phyloP scores from a whole-genome alignment of 2,797 vertebrate genomes.

The Acanthis flammea region DNA sequence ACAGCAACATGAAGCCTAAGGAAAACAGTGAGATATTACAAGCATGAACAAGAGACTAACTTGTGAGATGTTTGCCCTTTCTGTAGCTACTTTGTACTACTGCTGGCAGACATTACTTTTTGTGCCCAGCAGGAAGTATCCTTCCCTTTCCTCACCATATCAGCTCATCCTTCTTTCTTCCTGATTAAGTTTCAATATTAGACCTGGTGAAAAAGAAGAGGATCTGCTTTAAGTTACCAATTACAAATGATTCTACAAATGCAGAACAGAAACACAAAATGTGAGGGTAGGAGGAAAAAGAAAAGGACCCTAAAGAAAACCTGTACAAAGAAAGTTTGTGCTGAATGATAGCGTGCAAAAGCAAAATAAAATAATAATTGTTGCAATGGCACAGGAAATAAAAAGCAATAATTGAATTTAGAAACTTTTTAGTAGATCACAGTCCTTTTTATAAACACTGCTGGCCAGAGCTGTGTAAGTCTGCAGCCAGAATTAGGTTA shows the following conservation, averaged over 20 bases:
- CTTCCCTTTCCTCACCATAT: neutral
- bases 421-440: neutral
- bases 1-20: neutral
- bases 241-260: neutral
- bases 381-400: neutral
- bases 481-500: conserved; percentile 27
- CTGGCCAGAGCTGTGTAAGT: neutral
- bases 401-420: conserved; percentile 5
- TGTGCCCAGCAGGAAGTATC: neutral
- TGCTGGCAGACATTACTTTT: neutral
- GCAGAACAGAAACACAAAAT: neutral
- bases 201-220: neutral
- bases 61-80: neutral
- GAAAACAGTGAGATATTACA: neutral
- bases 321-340: neutral
- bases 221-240: neutral
- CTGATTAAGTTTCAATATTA: neutral
- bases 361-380: neutral
- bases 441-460: neutral
- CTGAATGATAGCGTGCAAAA: neutral
- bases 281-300: neutral
- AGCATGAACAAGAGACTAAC: neutral
- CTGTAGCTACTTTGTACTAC: neutral
- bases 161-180: neutral
- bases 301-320: neutral